Base-by-base conservation (phyloP, 2,888 invertebrate genomes). In the Lasioglossum leucozonium region DNA sequence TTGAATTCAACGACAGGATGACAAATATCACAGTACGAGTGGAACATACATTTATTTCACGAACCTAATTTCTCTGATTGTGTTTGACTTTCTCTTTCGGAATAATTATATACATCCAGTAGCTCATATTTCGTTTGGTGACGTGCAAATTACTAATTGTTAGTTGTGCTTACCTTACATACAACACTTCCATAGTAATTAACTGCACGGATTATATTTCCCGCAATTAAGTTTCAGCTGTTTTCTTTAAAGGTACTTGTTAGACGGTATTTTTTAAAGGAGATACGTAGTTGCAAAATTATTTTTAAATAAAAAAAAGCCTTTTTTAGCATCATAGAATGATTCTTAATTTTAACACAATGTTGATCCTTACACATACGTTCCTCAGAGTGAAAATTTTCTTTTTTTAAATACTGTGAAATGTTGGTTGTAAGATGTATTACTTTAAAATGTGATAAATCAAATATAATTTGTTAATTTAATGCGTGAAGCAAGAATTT, bases 141-240 rank as follows among this genome's bases (percentile, higher is more conserved):
- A 65, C 65, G 65, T 65, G 65, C 30, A 65, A 65, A 65, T 65
- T 34, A 65, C 65, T 34, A 34, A 65, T 30, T 65, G 65, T 37
- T 37, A 67, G 65, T 34, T 37, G 65, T 22, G 22, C 65, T 67
- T 22, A 67, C 37, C 67, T 67, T 67, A 67, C 37, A 22, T 5
- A 13, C 22, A 40, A 37, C 67, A 40, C 67, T 67, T 67, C 37
- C 40, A 37, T 37, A 22, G 67, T 67, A 37, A 37, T 67, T 37
- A 67, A 67, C 22, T 37, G 67, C 37, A 67, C 34, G 37, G 18
- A 34, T 65, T 65, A 34, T 34, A 34, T 34, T 65, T 34, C 34
- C 22, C 8, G 65, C 18, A 34, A 30, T 30, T 65, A 67, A 22
- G 22, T 67, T 67, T 37, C 22, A 67, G 40, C 34, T 65, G 65